Percentiles rank a stretch among this genome's conserved stretches.
Evolutionary conservation across 2,888 invertebrate genomes (phyloP).

Genomic region (Trachelus stipa): DNA sequence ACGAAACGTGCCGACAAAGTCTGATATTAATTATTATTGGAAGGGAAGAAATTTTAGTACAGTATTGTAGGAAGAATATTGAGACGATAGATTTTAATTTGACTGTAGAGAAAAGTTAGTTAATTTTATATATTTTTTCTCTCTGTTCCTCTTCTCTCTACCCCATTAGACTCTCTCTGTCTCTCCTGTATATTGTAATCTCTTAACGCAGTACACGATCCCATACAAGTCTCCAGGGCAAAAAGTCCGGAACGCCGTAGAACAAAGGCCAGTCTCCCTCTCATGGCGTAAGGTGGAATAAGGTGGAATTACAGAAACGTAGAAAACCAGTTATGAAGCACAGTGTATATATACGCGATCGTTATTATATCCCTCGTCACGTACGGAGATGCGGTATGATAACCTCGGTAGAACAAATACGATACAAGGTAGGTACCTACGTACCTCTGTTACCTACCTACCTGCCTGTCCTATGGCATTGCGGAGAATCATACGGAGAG

Average conservation of each 20-base stretch:
- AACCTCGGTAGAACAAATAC: slow-evolving; percentile 55
- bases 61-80: too few species aligned
- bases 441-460: slow-evolving; percentile 34
- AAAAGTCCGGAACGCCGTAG: slow-evolving; percentile 13
- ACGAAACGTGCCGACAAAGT: slow-evolving; percentile 57
- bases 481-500: background rate
- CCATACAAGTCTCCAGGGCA: background rate
- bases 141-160: too few species aligned
- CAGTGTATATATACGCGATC: slow-evolving; percentile 42
- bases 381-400: slow-evolving; percentile 54
- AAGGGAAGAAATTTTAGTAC: background rate
- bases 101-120: too few species aligned
- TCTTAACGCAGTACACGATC: background rate
- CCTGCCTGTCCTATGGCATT: too few species aligned
- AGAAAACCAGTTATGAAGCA: slow-evolving; percentile 51
- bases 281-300: slow-evolving; percentile 41
- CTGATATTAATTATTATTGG: slow-evolving; percentile 62
- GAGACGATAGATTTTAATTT: too few species aligned
- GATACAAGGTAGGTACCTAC: slow-evolving; percentile 40
- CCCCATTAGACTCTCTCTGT: too few species aligned
- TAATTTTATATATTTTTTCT: too few species aligned
- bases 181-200: too few species aligned
- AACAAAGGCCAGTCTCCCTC: slow-evolving; percentile 35
- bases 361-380: slow-evolving; percentile 55
- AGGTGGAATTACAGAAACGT: slow-evolving; percentile 50